Conservation (phyloP, 2,888 invertebrate genomes). For the Euspilapteryx auroguttella region DNA sequence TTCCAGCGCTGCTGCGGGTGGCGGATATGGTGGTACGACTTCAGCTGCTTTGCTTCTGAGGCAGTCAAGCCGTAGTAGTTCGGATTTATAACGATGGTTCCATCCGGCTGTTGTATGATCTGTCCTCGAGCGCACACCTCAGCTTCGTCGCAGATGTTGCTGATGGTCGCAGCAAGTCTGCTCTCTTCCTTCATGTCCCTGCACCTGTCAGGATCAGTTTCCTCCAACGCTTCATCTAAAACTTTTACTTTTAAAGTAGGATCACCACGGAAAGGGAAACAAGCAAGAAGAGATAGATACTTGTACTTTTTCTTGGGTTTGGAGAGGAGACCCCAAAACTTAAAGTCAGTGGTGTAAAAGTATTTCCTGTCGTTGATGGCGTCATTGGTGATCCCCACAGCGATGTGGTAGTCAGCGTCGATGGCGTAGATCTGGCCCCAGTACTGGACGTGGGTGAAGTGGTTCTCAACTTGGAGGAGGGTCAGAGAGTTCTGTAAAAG, state of each 20-base stretch:
- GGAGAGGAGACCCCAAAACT: slow-evolving; percentile 65
- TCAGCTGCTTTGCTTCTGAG: slow-evolving; percentile 69
- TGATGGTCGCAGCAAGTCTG: slow-evolving; percentile 71
- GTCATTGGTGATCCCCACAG: slow-evolving; percentile 78
- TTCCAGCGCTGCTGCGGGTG: slow-evolving; percentile 72
- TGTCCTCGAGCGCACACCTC: slow-evolving; percentile 79
- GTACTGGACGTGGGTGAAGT: slow-evolving; percentile 78
- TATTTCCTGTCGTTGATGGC: slow-evolving; percentile 71
- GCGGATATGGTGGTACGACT: slow-evolving; percentile 78
- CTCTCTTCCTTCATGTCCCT: slow-evolving; percentile 74
- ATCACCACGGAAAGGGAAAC: slow-evolving; percentile 53
- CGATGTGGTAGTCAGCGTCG: slow-evolving; percentile 80
- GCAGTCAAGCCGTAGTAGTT: slow-evolving; percentile 68
- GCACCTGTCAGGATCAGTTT: slow-evolving; percentile 33
- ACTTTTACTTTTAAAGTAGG: slow-evolving; percentile 51
- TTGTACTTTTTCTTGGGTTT: slow-evolving; percentile 47
- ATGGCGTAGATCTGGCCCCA: slow-evolving; percentile 84
- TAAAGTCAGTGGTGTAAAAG: slow-evolving; percentile 75
- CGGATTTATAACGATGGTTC: slow-evolving; percentile 71
- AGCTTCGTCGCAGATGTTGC: slow-evolving; percentile 73
- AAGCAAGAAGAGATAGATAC: slow-evolving; percentile 32
- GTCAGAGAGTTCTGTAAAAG: slow-evolving; percentile 76
- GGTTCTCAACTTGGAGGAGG: slow-evolving; percentile 81
- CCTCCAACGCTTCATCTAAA: slow-evolving; percentile 41
- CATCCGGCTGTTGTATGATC: slow-evolving; percentile 72